Evolutionary conservation across 1,140 invertebrate species (phyloP).

Genomic region (Leptinotarsa texana): DNA sequence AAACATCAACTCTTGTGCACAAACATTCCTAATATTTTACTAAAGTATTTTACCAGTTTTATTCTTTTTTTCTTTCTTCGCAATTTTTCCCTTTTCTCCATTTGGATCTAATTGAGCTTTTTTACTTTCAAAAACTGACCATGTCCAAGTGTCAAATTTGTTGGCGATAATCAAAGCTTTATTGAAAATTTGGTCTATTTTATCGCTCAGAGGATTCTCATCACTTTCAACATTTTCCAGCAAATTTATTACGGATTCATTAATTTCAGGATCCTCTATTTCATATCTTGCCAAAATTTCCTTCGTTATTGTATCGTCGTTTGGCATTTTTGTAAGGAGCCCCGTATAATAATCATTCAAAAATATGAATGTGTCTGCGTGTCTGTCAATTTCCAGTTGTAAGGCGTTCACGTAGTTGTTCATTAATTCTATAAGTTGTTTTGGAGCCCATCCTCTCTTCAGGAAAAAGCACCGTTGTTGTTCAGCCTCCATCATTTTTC

Average conservation of each 20-base stretch:
- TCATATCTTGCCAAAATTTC: slow-evolving; percentile 15
- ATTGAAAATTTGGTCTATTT: not conserved
- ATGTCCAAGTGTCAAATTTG: not conserved
- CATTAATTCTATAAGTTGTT: slow-evolving; percentile 57
- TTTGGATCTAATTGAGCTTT: slow-evolving; percentile 10
- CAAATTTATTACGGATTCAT: slow-evolving; percentile 8
- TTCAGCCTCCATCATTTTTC: slow-evolving; percentile 58
- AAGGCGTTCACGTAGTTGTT: slow-evolving; percentile 61
- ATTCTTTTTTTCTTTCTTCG: slow-evolving; percentile 15
- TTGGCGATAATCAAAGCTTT: not conserved
- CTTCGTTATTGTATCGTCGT: not conserved
- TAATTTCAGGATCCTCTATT: slow-evolving; percentile 7
- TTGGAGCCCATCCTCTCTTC: slow-evolving; percentile 59
- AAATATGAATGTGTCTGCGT: slow-evolving; percentile 57
- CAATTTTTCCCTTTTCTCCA: slow-evolving; percentile 18
- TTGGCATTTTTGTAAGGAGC: slow-evolving; percentile 53
- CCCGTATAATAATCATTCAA: slow-evolving; percentile 62
- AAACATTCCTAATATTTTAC: too few species aligned
- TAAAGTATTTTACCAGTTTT: slow-evolving; percentile 10
- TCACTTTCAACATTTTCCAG: not conserved
- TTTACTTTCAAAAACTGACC: slow-evolving; percentile 1
- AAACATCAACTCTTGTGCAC: too few species aligned
- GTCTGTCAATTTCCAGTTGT: slow-evolving; percentile 63
- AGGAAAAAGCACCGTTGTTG: slow-evolving; percentile 58
- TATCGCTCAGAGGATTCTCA: not conserved